Base-by-base conservation (phyloP, 2,797 vertebrate species). In the Corythornis leucogaster region DNA sequence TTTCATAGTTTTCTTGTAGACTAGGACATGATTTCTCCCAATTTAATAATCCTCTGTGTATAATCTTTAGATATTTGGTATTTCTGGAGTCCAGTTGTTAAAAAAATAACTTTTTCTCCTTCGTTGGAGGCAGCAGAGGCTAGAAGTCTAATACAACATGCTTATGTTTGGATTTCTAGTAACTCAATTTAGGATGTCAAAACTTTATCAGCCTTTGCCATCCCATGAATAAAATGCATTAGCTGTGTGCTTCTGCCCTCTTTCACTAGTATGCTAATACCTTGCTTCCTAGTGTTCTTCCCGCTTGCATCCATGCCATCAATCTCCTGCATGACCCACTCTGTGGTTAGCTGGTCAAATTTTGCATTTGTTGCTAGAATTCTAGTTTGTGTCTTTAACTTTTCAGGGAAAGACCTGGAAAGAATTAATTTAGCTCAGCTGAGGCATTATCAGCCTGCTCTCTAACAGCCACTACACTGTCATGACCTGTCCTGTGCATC, bases 381-480 rank as follows among this genome's bases (percentile, higher is more conserved):
- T 92, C 67, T 31, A 58, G 24, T 76, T 93, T 58, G 46, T 80
- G 25, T 50, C 78, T 90, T 91, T 89, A 92, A 40, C 63, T 78
- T 86, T 83, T 76, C 76, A 86, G 62, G 42, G 43, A 70, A 53
- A 85, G 55, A 82, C 68, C 67, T 76, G 51, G 30, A 66, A 70
- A 91, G 64, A 92, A 93, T 90, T 92, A 15, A 58, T 96, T 91
- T 87, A 74, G 62, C 74, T 94, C 85, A 87, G 45, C 45, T 66
- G 76, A 92, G 66, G 45, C 5, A 0, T 92, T 92, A 71, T 58
- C 80, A 94, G 76, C 53, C 53, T 86, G 58, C 48, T 93, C 24
- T 91, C 79, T 85, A 78, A 85, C 64, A 90, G 30, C 43, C 86
- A 70, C 92, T 94, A 80, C 58, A 53, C 69, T 80, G 24, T 66